These are phyloP conservation scores for Hypanus sabinus DNA, from an alignment of 2,113 vertebrate genomes.

Conservation along the genomic window DNA sequence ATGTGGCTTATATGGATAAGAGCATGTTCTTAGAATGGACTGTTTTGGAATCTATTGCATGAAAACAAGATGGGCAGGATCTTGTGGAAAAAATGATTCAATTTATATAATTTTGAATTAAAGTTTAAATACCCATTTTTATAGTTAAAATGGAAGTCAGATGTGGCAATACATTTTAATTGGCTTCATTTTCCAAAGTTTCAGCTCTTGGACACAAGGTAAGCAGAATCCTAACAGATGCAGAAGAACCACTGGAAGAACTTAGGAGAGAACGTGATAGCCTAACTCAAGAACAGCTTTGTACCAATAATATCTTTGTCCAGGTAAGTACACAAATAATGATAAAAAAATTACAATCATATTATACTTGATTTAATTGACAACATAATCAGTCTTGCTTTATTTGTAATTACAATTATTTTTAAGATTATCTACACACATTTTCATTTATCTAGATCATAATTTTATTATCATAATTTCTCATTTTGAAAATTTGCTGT, in stretches of 20 bases:
- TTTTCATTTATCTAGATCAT: not conserved
- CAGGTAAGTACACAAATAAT: not conserved
- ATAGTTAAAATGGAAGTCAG: not conserved
- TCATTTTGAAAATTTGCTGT: not conserved
- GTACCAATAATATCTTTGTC: not conserved
- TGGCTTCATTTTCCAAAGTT: not conserved
- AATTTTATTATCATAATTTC: not conserved
- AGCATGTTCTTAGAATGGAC: not conserved
- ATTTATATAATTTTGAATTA: not conserved
- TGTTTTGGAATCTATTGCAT: not conserved
- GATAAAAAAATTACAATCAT: not conserved
- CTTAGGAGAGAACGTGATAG: not conserved
- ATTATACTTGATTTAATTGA: not conserved
- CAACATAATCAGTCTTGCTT: not conserved
- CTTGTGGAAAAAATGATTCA: not conserved
- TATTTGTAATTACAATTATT: not conserved
- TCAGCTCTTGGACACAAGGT: slow-evolving; percentile 7
- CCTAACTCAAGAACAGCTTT: not conserved
- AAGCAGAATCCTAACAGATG: not conserved
- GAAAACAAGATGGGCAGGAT: not conserved
- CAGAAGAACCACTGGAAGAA: not conserved
- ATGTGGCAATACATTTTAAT: not conserved
- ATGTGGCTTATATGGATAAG: not conserved
- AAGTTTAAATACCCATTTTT: not conserved
- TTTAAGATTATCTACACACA: not conserved